phyloP scores from a whole-genome alignment of 2,113 vertebrate genomes.

The Eonycteris spelaea region DNA sequence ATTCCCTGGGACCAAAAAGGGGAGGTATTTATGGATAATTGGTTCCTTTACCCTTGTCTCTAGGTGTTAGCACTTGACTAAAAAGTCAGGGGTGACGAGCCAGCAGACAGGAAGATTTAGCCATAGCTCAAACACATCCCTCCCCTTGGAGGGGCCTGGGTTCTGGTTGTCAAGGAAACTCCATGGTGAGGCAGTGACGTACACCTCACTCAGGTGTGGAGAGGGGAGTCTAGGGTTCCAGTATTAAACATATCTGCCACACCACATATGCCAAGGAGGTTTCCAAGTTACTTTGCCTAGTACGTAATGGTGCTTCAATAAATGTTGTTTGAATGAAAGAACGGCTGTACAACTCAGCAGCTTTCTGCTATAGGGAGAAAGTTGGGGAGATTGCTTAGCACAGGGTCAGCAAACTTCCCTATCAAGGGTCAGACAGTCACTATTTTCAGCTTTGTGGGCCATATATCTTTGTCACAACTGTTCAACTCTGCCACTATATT shows the following conservation, averaged over 20 bases:
- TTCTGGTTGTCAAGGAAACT: slow-evolving; percentile 27
- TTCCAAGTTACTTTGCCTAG: slow-evolving; percentile 31
- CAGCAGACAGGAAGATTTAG: slow-evolving; percentile 54
- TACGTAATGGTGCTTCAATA: not conserved
- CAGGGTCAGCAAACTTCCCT: not conserved
- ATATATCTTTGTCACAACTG: not conserved
- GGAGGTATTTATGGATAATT: not conserved
- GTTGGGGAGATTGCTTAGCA: not conserved
- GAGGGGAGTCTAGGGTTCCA: not conserved
- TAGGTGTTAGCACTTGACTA: slow-evolving; percentile 27
- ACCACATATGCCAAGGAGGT: not conserved
- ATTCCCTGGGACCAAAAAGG: not conserved
- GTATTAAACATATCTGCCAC: slow-evolving; percentile 34
- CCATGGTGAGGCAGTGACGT: not conserved
- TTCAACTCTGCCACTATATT: not conserved
- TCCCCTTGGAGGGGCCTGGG: slow-evolving; percentile 33
- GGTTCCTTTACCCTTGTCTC: not conserved
- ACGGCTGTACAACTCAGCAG: not conserved
- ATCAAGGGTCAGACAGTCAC: not conserved
- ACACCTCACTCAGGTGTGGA: not conserved
- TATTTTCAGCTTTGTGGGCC: not conserved
- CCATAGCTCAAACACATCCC: slow-evolving; percentile 65
- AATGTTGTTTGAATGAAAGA: not conserved
- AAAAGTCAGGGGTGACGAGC: slow-evolving; percentile 1
- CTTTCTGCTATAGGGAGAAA: not conserved